Percentiles rank a stretch among this genome's conserved stretches.
Evolutionary conservation across 1,140 invertebrate species (phyloP).

Genomic region (Drosophila suzukii): DNA sequence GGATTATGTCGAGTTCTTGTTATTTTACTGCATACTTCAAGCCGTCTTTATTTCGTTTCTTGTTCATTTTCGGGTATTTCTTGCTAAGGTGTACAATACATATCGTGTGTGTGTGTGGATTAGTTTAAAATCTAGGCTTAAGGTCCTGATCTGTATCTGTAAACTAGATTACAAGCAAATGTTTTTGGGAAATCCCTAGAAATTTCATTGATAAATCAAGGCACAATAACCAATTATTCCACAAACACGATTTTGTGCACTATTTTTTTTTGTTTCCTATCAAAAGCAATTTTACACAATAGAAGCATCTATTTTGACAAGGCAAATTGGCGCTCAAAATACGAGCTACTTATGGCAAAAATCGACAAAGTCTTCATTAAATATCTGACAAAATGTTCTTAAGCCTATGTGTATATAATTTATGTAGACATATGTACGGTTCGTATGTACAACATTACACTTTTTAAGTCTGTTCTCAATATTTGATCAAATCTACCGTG

Average conservation of each 20-base stretch:
- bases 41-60: conserved; percentile 70
- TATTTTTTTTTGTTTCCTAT: not conserved
- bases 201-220: not conserved
- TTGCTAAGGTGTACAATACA: conserved; percentile 36
- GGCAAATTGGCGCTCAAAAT: conserved; percentile 11
- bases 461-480: conserved; percentile 56
- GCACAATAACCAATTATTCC: not conserved
- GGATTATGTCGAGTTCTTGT: not conserved
- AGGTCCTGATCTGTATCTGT: not conserved
- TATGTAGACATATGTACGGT: conserved; percentile 10
- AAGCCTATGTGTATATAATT: conserved; percentile 10
- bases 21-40: conserved; percentile 29
- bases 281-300: conserved; percentile 13
- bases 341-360: conserved; percentile 32
- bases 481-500: not conserved
- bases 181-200: conserved; percentile 1
- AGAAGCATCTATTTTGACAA: not conserved
- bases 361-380: conserved; percentile 26
- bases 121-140: not conserved
- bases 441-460: conserved; percentile 51
- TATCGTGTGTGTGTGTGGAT: conserved; percentile 16
- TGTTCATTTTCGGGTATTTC: conserved; percentile 31
- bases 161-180: not conserved
- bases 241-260: conserved; percentile 14
- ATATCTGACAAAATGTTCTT: conserved; percentile 25